phyloP scores from a whole-genome alignment of 1,140 invertebrate species.

The Drosophila repleta region DNA sequence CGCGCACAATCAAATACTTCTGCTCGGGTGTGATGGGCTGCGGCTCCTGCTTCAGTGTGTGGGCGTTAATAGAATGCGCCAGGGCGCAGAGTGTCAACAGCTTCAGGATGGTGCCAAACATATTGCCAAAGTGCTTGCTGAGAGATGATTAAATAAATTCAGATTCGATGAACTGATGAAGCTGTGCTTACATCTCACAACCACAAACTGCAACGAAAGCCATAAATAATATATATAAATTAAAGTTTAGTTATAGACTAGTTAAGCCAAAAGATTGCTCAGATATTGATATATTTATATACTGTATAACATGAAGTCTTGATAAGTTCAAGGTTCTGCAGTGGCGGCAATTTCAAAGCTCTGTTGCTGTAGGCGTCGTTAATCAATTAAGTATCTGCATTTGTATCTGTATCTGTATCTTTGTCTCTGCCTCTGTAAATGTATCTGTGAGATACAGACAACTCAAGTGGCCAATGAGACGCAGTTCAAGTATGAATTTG shows the following conservation, averaged over 20 bases:
- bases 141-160: conserved; percentile 49
- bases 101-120: conserved; percentile 70
- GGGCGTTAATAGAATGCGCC: conserved; percentile 69
- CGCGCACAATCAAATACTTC: conserved; percentile 75
- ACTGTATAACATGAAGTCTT: not conserved
- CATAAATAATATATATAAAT: not conserved
- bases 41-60: conserved; percentile 39
- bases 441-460: conserved; percentile 26
- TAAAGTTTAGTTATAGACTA: too few species aligned
- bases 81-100: conserved; percentile 72
- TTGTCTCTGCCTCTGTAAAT: conserved; percentile 15
- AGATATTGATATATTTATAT: not conserved
- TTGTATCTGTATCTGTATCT: conserved; percentile 14
- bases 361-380: conserved; percentile 55
- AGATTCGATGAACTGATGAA: too few species aligned
- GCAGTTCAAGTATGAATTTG: conserved; percentile 54
- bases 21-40: conserved; percentile 44
- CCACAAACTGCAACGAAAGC: conserved; percentile 40
- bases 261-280: too few species aligned
- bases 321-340: conserved; percentile 68
- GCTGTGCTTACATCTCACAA: too few species aligned
- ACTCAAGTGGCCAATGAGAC: conserved; percentile 25
- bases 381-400: conserved; percentile 68
- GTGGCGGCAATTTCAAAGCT: conserved; percentile 60
- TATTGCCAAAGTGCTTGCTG: conserved; percentile 18